These are phyloP conservation scores for Ceratothoa steindachneri DNA, from an alignment of 2,888 invertebrate genomes.

Conservation along the genomic window DNA sequence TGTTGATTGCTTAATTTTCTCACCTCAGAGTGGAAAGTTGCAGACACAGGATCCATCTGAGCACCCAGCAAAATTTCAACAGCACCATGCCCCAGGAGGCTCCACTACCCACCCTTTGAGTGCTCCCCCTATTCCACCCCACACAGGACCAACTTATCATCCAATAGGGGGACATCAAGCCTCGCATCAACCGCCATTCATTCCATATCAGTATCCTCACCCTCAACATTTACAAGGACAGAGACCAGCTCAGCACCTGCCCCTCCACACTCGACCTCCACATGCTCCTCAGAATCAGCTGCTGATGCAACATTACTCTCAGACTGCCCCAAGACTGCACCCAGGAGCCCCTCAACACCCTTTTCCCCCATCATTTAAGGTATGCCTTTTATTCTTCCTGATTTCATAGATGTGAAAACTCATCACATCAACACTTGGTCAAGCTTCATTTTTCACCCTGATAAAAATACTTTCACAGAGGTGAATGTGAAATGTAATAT, in stretches of 20 bases:
- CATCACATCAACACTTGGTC: too few species aligned
- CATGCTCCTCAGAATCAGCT: conserved; percentile 50
- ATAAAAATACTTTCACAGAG: too few species aligned
- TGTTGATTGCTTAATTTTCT: too few species aligned
- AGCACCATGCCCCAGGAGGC: neutral
- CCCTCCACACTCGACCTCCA: conserved; percentile 46
- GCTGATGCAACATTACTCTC: conserved; percentile 51
- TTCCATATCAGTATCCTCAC: conserved; percentile 48
- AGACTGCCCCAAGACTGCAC: conserved; percentile 6
- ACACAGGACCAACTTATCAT: conserved; percentile 42
- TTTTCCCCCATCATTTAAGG: neutral
- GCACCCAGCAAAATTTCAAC: neutral
- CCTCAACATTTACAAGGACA: conserved; percentile 42
- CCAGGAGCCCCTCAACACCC: conserved; percentile 10
- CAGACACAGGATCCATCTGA: neutral
- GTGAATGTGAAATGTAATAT: too few species aligned
- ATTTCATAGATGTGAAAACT: too few species aligned
- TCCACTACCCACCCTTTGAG: neutral
- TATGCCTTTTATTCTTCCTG: too few species aligned
- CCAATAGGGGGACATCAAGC: conserved; percentile 7
- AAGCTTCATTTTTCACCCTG: too few species aligned
- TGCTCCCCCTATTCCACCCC: conserved; percentile 21
- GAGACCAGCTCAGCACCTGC: conserved; percentile 19
- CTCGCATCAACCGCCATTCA: conserved; percentile 20
- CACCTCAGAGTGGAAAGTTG: neutral